A percentile compares a stretch with the other conserved stretches of the same genome.
phyloP scores from a whole-genome alignment of 2,113 vertebrate genomes.

The Myotis davidii region DNA sequence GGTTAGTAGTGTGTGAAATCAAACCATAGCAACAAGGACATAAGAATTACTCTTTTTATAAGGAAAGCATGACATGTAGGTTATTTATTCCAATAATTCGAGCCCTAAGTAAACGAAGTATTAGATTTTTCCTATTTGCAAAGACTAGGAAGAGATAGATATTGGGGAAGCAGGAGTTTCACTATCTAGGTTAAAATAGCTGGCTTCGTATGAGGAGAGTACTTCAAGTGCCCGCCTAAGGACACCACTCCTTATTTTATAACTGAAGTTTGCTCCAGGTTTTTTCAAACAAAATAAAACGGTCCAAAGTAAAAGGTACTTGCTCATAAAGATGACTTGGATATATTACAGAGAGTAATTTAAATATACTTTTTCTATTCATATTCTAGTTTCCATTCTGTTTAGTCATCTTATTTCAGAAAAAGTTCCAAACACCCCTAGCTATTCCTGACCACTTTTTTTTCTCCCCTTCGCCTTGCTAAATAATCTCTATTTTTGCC shows the following conservation, averaged over 20 bases:
- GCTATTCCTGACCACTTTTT: background rate
- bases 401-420: background rate
- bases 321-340: background rate
- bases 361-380: background rate
- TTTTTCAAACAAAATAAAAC: background rate
- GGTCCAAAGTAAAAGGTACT: background rate
- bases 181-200: background rate
- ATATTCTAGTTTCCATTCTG: background rate
- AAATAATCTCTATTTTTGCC: background rate
- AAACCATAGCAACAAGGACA: background rate
- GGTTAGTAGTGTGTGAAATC: background rate
- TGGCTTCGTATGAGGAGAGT: background rate
- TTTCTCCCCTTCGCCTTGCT: background rate
- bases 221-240: background rate
- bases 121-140: background rate
- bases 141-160: background rate
- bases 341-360: background rate
- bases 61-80: background rate
- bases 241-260: background rate
- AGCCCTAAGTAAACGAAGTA: background rate
- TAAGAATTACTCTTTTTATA: slow-evolving; percentile 4
- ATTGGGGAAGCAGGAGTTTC: background rate
- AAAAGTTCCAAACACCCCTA: background rate
- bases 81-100: background rate
- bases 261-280: background rate